These are phyloP conservation scores for Synergus umbraculus DNA, from an alignment of 2,888 invertebrate genomes.

Conservation along the genomic window DNA sequence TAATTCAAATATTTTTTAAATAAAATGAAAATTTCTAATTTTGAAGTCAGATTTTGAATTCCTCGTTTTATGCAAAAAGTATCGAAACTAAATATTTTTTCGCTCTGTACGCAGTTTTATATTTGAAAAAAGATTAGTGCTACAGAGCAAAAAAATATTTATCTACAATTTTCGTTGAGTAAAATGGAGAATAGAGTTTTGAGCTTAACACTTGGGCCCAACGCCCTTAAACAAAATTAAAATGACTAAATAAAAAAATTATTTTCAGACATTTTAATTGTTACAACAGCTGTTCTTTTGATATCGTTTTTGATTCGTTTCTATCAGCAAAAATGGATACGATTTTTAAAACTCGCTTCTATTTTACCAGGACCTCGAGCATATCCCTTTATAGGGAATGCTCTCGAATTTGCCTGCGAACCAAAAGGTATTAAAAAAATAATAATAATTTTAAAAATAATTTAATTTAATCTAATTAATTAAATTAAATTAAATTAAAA, in stretches of 20 bases:
- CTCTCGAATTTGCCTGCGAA: constrained; percentile 55
- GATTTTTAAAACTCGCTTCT: constrained; percentile 32
- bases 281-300: neutral
- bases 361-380: constrained; percentile 57
- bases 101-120: no score
- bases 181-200: no score
- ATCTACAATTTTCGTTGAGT: no score
- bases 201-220: no score
- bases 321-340: constrained; percentile 7
- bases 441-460: neutral
- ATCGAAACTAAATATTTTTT: no score
- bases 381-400: constrained; percentile 57
- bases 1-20: no score
- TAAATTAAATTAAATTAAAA: neutral
- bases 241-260: neutral
- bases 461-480: constrained; percentile 3
- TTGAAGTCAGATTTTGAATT: no score
- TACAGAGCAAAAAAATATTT: no score
- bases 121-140: no score
- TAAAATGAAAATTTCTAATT: no score
- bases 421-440: constrained; percentile 48
- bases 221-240: neutral
- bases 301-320: constrained; percentile 4
- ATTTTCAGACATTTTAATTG: constrained; percentile 27
- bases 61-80: no score